Base-by-base conservation (phyloP, 2,888 invertebrate genomes). In the Cryptops parisi region DNA sequence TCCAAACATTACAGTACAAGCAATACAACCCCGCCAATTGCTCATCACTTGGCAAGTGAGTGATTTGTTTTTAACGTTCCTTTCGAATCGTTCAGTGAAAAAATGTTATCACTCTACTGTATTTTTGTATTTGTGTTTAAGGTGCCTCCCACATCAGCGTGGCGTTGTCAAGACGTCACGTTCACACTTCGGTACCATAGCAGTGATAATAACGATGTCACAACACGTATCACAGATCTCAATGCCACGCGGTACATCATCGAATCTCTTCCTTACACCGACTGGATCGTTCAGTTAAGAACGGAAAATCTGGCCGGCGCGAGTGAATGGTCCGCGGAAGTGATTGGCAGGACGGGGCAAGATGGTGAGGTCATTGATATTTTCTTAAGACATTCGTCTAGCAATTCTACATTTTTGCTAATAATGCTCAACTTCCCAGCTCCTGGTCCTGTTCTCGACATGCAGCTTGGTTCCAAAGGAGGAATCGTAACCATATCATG, bases 251-350 rank as follows among this genome's bases (percentile, higher is more conserved):
- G 21, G 3, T 51, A 19, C 26, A 23, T 41, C 19, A 51, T 51
- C 21, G 51, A 51, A 3, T 51, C 51, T 12, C 25, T 43, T 19
- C 51, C 51, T n/a, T 51, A 43, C 21, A 51, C 51, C 23, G 17
- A 41, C 2, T 51, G 51, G 51, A 51, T 25, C 19, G 22, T 51
- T 41, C 51, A 51, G 21, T 12, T 51, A 17, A 12, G 51, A 41
- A 23, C 51, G 26, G 51, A 51, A 33, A 51, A 51, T 41, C 41
- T 51, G 25, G 51, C 51, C 6, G 51, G 51, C 15, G 23, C 51
- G 9, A 51, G 51, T 26, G 43, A 51, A 21, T 51, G 51, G 51
- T 43, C 51, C 1, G 19, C 43, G 3, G 43, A 51, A 41, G 6
- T 21, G 2, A 26, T 24, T 19, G 21, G 23, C 2, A 51, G 41